Percentiles rank a stretch among this genome's conserved stretches.
phyloP scores from a whole-genome alignment of 1,140 invertebrate genomes.

The Meteorus sp. region DNA sequence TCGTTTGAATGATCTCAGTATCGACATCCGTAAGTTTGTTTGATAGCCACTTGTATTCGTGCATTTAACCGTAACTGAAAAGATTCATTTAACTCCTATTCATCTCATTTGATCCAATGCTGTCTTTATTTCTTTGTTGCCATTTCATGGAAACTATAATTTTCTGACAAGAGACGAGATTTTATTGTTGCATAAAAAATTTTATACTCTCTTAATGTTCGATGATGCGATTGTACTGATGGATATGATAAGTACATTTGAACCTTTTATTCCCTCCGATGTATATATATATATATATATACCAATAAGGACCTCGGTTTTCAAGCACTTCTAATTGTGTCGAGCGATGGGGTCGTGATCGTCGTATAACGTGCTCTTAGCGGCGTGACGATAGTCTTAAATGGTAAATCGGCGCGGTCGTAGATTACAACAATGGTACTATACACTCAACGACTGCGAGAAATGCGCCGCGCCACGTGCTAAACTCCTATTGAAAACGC shows the following conservation, averaged over 20 bases:
- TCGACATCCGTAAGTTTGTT: not conserved
- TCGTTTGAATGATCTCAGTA: not conserved
- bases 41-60: constrained; percentile 19
- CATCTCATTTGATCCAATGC: constrained; percentile 27
- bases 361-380: constrained; percentile 15
- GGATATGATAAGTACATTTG: no score
- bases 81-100: constrained; percentile 22
- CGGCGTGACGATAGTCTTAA: constrained; percentile 21
- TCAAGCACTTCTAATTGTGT: constrained; percentile 17
- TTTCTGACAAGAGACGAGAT: no score
- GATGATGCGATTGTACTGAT: no score
- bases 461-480: constrained; percentile 4
- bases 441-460: constrained; percentile 12
- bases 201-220: no score
- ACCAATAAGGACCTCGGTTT: constrained; percentile 22
- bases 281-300: constrained; percentile 28
- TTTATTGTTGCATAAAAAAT: no score
- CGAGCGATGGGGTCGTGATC: constrained; percentile 22
- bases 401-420: constrained; percentile 16
- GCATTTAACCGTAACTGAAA: constrained; percentile 26
- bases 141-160: no score
- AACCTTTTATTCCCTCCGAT: no score
- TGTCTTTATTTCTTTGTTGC: constrained; percentile 35
- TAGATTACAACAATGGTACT: constrained; percentile 20
- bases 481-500: not conserved